Evolutionary conservation across 2,888 invertebrate genomes (phyloP).

Genomic region (Noctua fimbriata): DNA sequence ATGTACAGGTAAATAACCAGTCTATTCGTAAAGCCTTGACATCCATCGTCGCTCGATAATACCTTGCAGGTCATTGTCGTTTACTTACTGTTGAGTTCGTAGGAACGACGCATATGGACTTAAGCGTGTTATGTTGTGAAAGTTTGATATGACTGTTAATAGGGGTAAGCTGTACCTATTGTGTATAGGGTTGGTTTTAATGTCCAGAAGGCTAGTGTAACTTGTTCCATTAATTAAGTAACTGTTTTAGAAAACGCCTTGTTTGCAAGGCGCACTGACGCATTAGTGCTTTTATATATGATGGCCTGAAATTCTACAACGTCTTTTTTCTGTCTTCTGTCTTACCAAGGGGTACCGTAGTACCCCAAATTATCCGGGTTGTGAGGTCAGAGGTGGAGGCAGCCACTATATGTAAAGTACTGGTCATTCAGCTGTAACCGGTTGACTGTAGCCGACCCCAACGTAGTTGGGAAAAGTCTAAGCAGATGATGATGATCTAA

Average conservation of each 20-base stretch:
- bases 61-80: constrained; percentile 46
- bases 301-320: neutral
- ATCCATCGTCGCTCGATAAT: constrained; percentile 40
- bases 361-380: neutral
- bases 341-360: neutral
- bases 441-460: neutral
- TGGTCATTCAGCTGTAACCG: neutral
- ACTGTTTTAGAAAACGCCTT: neutral
- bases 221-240: neutral
- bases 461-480: too few relatives aligned
- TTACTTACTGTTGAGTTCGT: neutral
- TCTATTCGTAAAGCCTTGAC: constrained; percentile 39
- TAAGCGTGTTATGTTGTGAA: neutral
- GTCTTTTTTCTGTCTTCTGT: neutral
- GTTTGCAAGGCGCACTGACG: neutral
- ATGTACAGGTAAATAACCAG: constrained; percentile 29
- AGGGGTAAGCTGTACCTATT: neutral
- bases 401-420: neutral
- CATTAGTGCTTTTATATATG: neutral
- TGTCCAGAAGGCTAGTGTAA: neutral
- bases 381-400: neutral
- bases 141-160: too few relatives aligned
- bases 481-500: too few relatives aligned
- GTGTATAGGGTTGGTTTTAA: neutral
- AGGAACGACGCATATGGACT: neutral